Conservation (phyloP, 2,888 invertebrate genomes). For the Brachynemurus nebulosus region DNA sequence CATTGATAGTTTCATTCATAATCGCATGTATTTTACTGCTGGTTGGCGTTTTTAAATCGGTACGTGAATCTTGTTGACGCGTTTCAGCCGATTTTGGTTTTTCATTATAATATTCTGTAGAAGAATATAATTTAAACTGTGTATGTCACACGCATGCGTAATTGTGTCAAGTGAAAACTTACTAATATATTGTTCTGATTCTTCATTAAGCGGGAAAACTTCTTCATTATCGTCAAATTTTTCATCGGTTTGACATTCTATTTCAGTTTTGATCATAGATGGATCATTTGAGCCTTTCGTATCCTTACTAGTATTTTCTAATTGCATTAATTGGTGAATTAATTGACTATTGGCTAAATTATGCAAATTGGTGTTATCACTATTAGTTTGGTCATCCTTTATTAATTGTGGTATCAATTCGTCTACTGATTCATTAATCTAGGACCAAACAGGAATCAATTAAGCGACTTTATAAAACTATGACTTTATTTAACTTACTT, state of each 20-base stretch:
- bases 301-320: not conserved
- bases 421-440: slow-evolving; percentile 22
- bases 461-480: too few species aligned
- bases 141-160: too few species aligned
- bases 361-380: slow-evolving; percentile 33
- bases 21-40: slow-evolving; percentile 22
- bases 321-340: slow-evolving; percentile 12
- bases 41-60: slow-evolving; percentile 6
- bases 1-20: slow-evolving; percentile 49
- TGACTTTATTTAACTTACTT: slow-evolving; percentile 37
- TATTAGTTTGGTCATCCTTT: slow-evolving; percentile 22
- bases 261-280: not conserved
- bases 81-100: not conserved
- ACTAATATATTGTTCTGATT: too few species aligned
- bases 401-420: slow-evolving; percentile 12
- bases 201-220: slow-evolving; percentile 14
- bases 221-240: slow-evolving; percentile 1
- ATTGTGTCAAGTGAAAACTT: too few species aligned
- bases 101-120: too few species aligned
- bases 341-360: slow-evolving; percentile 26
- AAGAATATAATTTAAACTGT: too few species aligned
- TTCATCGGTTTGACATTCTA: slow-evolving; percentile 1
- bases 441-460: too few species aligned
- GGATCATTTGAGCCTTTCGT: not conserved
- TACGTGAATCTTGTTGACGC: too few species aligned